phyloP scores from a whole-genome alignment of 2,797 vertebrate genomes.

The Brachymystax lenok region DNA sequence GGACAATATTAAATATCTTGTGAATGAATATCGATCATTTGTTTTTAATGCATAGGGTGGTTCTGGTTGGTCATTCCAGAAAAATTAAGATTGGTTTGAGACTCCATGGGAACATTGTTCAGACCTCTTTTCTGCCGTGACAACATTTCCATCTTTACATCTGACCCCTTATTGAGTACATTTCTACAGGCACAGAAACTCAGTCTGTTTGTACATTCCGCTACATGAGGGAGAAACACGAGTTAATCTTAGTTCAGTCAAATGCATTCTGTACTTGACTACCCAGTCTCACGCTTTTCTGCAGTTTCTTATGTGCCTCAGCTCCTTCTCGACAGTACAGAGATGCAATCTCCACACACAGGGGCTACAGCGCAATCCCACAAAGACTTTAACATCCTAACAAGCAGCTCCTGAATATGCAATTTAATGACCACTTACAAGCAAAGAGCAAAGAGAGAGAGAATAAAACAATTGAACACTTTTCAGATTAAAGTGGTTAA shows the following conservation, averaged over 20 bases:
- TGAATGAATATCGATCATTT: not conserved
- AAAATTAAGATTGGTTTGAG: not conserved
- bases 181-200: not conserved
- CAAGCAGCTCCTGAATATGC: constrained; percentile 27
- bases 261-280: not conserved
- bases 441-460: constrained; percentile 9
- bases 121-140: not conserved
- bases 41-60: not conserved
- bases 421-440: constrained; percentile 42
- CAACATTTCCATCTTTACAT: not conserved
- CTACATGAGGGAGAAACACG: not conserved
- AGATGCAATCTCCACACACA: constrained; percentile 37
- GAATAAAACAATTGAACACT: not conserved
- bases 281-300: not conserved
- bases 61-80: not conserved
- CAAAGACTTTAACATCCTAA: constrained; percentile 16
- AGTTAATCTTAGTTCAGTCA: not conserved
- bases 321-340: constrained; percentile 9
- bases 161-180: not conserved
- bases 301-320: not conserved
- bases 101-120: not conserved
- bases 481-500: constrained; percentile 10
- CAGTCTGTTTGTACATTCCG: not conserved
- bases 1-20: not conserved
- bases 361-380: constrained; percentile 10